These are phyloP conservation scores for Lysiphlebus fabarum DNA, from an alignment of 1,140 invertebrate species.

Conservation along the genomic window DNA sequence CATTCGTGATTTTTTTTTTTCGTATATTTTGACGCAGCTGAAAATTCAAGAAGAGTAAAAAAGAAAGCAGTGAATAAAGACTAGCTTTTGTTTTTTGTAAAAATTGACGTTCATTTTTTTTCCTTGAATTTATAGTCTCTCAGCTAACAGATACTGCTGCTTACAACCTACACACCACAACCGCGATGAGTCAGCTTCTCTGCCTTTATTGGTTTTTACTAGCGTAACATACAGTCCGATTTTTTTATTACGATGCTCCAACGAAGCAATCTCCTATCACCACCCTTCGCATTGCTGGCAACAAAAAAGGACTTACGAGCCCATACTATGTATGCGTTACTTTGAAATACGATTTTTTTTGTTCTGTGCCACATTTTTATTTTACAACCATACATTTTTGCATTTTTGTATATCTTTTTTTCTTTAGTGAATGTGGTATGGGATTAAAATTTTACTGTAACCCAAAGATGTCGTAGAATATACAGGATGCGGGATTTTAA, in stretches of 20 bases:
- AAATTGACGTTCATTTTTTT: too few species aligned
- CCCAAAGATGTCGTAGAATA: too few species aligned
- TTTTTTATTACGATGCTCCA: conserved; percentile 34
- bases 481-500: too few species aligned
- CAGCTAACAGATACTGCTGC: conserved; percentile 23
- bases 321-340: conserved; percentile 12
- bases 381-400: conserved; percentile 1
- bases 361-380: conserved; percentile 1
- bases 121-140: not conserved
- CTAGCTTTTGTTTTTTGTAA: too few species aligned
- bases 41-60: too few species aligned
- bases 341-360: too few species aligned
- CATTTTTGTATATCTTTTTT: conserved; percentile 1
- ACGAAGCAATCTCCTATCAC: conserved; percentile 1
- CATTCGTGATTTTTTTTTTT: too few species aligned
- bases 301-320: conserved; percentile 23
- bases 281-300: conserved; percentile 15
- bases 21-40: too few species aligned
- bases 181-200: conserved; percentile 41
- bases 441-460: too few species aligned
- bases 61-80: too few species aligned
- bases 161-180: conserved; percentile 43
- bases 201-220: conserved; percentile 54
- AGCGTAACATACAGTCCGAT: conserved; percentile 41
- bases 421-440: too few species aligned